These are phyloP conservation scores for Melanotaenia duboulayi DNA, from an alignment of 2,113 vertebrate species.

Conservation along the genomic window DNA sequence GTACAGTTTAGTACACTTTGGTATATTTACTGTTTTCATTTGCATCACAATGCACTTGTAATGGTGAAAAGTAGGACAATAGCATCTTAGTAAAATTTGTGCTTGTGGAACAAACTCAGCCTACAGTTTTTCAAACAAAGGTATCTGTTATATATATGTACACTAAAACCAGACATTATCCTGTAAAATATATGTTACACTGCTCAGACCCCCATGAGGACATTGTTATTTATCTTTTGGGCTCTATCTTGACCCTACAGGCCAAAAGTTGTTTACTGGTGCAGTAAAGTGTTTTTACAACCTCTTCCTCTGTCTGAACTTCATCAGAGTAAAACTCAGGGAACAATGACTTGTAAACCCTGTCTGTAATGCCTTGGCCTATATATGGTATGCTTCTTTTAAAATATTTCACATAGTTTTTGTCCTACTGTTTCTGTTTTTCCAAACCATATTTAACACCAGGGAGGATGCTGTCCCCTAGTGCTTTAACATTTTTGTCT, in stretches of 20 bases:
- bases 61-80: neutral
- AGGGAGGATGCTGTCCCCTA: neutral
- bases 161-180: neutral
- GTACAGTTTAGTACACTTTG: neutral
- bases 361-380: slow-evolving; percentile 9
- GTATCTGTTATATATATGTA: neutral
- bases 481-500: neutral
- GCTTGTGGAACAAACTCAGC: slow-evolving; percentile 3
- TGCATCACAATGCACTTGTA: slow-evolving; percentile 5
- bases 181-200: slow-evolving; percentile 11
- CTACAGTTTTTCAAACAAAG: neutral
- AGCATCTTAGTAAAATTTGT: neutral
- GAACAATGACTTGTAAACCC: slow-evolving; percentile 35
- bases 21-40: slow-evolving; percentile 27
- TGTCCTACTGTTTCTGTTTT: slow-evolving; percentile 9
- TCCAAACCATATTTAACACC: neutral
- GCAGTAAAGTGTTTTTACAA: slow-evolving; percentile 58
- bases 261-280: slow-evolving; percentile 32
- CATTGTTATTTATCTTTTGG: slow-evolving; percentile 31
- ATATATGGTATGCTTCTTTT: slow-evolving; percentile 18
- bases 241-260: slow-evolving; percentile 27
- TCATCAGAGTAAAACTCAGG: slow-evolving; percentile 15
- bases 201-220: slow-evolving; percentile 4
- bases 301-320: slow-evolving; percentile 49
- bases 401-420: slow-evolving; percentile 19